Percentiles rank a stretch among this genome's conserved stretches.
Conservation (phyloP, 2,797 vertebrate genomes). For the Schizopygopsis malacanthus region DNA sequence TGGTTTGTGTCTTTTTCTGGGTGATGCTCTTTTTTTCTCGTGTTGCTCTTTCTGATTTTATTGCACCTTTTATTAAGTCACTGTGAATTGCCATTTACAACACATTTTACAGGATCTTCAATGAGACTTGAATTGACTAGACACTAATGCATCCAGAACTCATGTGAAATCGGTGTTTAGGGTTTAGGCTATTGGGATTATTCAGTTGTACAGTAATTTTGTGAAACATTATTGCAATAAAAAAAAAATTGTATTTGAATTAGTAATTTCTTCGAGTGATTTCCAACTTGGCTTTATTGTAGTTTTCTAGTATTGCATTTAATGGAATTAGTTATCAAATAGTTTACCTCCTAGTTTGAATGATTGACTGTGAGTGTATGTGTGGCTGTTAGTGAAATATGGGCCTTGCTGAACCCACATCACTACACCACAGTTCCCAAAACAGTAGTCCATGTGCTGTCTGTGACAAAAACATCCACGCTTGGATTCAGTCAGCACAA, state of each 20-base stretch:
- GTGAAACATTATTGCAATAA: not conserved
- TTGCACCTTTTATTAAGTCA: not conserved
- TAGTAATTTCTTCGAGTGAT: not conserved
- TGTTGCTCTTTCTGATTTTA: not conserved
- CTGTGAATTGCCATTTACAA: not conserved
- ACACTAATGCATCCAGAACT: not conserved
- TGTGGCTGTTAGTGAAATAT: not conserved
- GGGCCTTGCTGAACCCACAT: not conserved
- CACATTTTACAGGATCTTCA: not conserved
- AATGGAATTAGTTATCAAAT: not conserved
- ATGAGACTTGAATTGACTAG: not conserved
- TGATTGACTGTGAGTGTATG: not conserved
- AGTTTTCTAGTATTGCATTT: not conserved
- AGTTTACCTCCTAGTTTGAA: not conserved
- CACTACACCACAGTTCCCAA: not conserved
- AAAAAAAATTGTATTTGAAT: not conserved
- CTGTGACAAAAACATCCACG: conserved; percentile 1
- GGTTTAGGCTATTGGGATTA: not conserved
- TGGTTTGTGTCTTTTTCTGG: not conserved
- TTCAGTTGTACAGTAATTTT: not conserved
- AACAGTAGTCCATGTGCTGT: not conserved
- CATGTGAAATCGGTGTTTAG: not conserved
- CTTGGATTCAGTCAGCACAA: not conserved
- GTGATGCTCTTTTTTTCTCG: not conserved
- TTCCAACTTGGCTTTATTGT: not conserved